Evolutionary conservation across 2,888 invertebrate species (phyloP).

Genomic region (Alentia gelatinosa): DNA sequence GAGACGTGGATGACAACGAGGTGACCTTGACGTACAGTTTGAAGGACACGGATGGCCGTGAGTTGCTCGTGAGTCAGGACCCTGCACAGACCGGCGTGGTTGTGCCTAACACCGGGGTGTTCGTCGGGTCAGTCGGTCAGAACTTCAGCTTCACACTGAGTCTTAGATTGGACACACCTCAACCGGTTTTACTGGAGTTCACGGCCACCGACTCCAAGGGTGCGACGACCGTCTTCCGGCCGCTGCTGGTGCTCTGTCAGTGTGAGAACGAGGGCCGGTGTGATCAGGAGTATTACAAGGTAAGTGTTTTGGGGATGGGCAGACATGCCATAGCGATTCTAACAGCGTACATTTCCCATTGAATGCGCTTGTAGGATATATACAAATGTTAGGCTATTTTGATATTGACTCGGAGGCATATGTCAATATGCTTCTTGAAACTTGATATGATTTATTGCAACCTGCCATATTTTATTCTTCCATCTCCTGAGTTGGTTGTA

Average conservation of each 20-base stretch:
- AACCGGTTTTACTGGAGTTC: background rate
- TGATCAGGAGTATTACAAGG: background rate
- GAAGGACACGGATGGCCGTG: background rate
- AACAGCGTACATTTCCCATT: background rate
- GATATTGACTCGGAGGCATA: too few species aligned
- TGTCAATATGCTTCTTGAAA: too few species aligned
- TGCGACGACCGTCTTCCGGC: background rate
- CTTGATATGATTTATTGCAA: too few species aligned
- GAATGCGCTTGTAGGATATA: too few species aligned
- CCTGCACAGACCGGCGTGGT: background rate
- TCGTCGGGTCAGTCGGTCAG: background rate
- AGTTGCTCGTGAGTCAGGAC: background rate
- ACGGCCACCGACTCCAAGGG: background rate
- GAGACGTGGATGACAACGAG: background rate
- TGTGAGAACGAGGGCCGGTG: background rate
- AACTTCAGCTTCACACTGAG: background rate
- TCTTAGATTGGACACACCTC: background rate
- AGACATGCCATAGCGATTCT: background rate
- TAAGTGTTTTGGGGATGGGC: background rate
- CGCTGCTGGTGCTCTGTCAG: background rate
- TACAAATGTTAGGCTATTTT: too few species aligned
- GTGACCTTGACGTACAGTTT: constrained; percentile 14
- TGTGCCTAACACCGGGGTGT: background rate
- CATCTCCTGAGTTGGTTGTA: too few species aligned
- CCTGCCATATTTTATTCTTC: too few species aligned